A percentile compares a stretch with the other conserved stretches of the same genome.
Conservation (phyloP, 2,888 invertebrate genomes). For the Eupithecia inturbata region DNA sequence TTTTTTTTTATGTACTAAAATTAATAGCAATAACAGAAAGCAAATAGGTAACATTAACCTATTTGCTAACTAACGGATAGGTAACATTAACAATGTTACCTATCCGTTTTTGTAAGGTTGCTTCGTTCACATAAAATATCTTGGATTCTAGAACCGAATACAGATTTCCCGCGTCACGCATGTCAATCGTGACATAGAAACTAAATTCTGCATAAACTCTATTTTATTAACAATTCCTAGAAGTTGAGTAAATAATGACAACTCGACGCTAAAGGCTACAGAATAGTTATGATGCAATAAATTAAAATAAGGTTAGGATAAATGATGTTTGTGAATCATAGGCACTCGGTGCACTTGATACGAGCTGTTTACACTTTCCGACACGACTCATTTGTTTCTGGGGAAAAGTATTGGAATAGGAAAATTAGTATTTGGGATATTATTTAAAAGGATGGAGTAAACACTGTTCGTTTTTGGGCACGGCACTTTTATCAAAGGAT, state of each 20-base stretch:
- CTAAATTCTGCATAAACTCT: slow-evolving; percentile 4
- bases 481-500: too few relatives aligned
- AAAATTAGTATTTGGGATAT: not conserved
- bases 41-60: too few relatives aligned
- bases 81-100: too few relatives aligned
- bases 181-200: not conserved
- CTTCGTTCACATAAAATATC: not conserved
- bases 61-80: too few relatives aligned
- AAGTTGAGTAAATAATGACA: not conserved
- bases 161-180: not conserved
- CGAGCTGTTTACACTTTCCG: not conserved
- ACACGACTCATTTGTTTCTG: not conserved
- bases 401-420: not conserved
- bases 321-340: slow-evolving; percentile 15
- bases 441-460: too few relatives aligned
- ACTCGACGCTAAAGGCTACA: not conserved
- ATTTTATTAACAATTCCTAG: not conserved
- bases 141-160: not conserved
- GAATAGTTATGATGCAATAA: slow-evolving; percentile 7
- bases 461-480: too few relatives aligned
- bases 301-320: not conserved
- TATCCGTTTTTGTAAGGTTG: not conserved
- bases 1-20: too few relatives aligned
- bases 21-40: too few relatives aligned
- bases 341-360: not conserved